Conservation (phyloP, 2,888 invertebrate species). For the Acronicta alni region DNA sequence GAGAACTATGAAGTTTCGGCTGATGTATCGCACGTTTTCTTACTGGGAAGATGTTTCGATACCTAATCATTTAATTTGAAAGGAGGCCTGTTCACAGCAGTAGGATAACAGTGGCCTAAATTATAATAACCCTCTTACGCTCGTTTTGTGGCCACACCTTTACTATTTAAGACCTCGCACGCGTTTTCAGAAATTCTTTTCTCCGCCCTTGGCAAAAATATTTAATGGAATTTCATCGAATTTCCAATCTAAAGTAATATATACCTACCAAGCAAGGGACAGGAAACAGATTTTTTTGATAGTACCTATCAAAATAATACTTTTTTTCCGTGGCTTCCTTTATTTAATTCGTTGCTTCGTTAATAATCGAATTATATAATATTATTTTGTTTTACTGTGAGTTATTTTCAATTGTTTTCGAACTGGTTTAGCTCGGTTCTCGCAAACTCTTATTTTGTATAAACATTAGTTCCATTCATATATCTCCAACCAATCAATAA, state of each 20-base stretch:
- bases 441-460: too few relatives aligned
- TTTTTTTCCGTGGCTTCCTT: conserved; percentile 19
- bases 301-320: conserved; percentile 35
- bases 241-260: conserved; percentile 34
- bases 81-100: too few relatives aligned
- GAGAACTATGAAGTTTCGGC: too few relatives aligned
- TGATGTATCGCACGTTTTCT: too few relatives aligned
- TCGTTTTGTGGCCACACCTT: not conserved
- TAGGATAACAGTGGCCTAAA: too few relatives aligned
- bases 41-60: too few relatives aligned
- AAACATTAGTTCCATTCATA: too few relatives aligned
- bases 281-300: conserved; percentile 41
- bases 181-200: conserved; percentile 25
- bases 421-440: too few relatives aligned
- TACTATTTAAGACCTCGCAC: not conserved
- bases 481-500: too few relatives aligned
- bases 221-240: conserved; percentile 43
- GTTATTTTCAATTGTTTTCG: not conserved
- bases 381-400: not conserved
- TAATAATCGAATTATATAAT: conserved; percentile 28
- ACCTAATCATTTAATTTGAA: too few relatives aligned
- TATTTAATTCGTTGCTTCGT: too few relatives aligned
- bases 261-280: conserved; percentile 5
- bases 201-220: conserved; percentile 24
- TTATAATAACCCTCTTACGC: not conserved